Evolutionary conservation across 2,113 vertebrate genomes (phyloP).

Genomic region (Larimichthys crocea): DNA sequence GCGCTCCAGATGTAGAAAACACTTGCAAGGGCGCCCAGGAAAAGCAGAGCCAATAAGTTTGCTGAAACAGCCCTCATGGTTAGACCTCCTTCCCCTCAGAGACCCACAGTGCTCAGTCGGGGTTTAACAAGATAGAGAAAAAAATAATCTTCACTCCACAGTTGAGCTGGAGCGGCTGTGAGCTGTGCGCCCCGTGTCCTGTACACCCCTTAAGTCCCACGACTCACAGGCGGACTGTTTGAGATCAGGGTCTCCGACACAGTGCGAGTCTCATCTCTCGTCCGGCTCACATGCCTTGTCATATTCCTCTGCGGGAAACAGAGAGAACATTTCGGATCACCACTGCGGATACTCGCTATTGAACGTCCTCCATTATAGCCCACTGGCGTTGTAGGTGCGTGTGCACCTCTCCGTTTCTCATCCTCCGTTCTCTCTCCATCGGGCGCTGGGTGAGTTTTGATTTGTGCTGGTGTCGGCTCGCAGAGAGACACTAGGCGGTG

Average conservation of each 20-base stretch:
- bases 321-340: constrained; percentile 1
- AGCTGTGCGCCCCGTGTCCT: constrained; percentile 53
- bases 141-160: constrained; percentile 27
- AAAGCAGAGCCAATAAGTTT: constrained; percentile 82
- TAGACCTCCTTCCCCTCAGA: constrained; percentile 13
- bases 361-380: constrained; percentile 12
- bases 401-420: constrained; percentile 41
- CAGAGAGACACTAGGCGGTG: constrained; percentile 70
- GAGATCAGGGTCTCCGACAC: constrained; percentile 57
- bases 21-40: constrained; percentile 79
- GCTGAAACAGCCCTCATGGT: constrained; percentile 78
- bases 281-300: constrained; percentile 32
- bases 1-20: constrained; percentile 84
- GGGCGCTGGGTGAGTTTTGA: constrained; percentile 74
- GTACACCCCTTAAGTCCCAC: constrained; percentile 35
- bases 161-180: constrained; percentile 29
- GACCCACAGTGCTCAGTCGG: constrained; percentile 8
- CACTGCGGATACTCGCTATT: constrained; percentile 5
- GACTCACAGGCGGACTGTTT: constrained; percentile 50
- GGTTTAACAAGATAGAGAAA: background rate
- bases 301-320: constrained; percentile 21
- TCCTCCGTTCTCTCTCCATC: constrained; percentile 48
- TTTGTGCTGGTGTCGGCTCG: constrained; percentile 69
- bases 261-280: constrained; percentile 64
- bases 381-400: constrained; percentile 23